Percentiles rank a stretch among this genome's conserved stretches.
phyloP scores from a whole-genome alignment of 2,113 vertebrate genomes.

The Prochilodus magdalenae region DNA sequence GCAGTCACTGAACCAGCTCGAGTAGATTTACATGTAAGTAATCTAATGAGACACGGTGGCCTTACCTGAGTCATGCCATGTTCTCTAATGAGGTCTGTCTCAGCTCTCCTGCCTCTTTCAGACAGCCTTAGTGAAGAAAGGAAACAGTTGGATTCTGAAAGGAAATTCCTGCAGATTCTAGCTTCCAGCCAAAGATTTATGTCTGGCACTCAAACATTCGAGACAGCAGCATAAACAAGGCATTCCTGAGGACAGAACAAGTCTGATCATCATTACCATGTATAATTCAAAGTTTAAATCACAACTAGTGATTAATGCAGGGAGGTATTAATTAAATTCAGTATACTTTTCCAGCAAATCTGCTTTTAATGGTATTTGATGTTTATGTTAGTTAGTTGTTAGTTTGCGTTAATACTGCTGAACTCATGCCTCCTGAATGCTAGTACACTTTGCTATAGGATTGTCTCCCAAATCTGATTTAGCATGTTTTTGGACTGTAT shows the following conservation, averaged over 20 bases:
- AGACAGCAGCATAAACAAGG: conserved; percentile 3
- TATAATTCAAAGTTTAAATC: no score
- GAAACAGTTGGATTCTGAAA: conserved; percentile 7
- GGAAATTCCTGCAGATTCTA: conserved; percentile 12
- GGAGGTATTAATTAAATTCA: no score
- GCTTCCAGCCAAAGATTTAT: background rate
- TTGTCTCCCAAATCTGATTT: no score
- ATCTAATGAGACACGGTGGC: background rate
- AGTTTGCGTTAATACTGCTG: no score
- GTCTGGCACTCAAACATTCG: conserved; percentile 2
- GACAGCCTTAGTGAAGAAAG: background rate
- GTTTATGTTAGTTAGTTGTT: no score
- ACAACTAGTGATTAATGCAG: no score
- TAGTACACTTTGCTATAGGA: no score
- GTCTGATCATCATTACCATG: background rate
- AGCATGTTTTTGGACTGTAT: no score
- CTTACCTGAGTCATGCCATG: background rate
- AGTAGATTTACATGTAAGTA: conserved; percentile 22
- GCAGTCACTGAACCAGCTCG: background rate
- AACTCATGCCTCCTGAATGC: no score
- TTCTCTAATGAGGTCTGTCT: conserved; percentile 25
- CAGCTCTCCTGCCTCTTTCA: background rate
- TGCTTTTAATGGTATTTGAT: no score
- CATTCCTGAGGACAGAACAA: background rate
- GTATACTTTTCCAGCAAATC: no score